Conservation (phyloP, 2,113 vertebrate species). For the Rhipidura dahli region DNA sequence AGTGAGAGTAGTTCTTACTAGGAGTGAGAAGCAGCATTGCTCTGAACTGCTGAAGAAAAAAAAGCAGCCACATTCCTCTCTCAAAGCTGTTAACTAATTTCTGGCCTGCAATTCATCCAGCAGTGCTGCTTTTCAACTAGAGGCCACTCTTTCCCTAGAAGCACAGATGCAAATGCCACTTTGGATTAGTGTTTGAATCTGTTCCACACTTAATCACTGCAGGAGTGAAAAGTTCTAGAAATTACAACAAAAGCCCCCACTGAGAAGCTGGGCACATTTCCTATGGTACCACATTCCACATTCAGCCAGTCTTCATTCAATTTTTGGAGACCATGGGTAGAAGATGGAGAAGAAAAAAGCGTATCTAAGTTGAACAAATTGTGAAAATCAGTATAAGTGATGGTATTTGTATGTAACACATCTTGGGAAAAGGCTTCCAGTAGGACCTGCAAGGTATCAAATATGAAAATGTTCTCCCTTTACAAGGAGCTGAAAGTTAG, state of each 20-base stretch:
- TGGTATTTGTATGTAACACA: background rate
- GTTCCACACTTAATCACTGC: background rate
- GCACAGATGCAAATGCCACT: background rate
- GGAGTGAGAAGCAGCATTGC: background rate
- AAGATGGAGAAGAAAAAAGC: background rate
- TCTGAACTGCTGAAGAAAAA: background rate
- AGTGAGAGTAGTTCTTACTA: background rate
- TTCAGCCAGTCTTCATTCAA: background rate
- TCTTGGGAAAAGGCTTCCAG: background rate
- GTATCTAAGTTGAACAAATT: background rate
- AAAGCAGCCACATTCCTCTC: background rate
- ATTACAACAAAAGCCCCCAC: background rate
- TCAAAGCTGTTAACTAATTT: background rate
- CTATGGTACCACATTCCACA: background rate
- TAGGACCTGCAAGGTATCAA: constrained; percentile 17
- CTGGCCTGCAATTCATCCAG: background rate
- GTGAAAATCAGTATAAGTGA: background rate
- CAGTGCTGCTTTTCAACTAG: background rate
- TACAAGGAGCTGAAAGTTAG: constrained; percentile 17
- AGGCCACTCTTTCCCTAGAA: background rate
- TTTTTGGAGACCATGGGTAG: background rate
- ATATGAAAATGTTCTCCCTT: background rate
- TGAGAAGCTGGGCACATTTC: background rate
- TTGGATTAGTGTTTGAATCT: background rate
- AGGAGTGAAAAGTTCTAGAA: background rate